Evolutionary conservation across 2,797 vertebrate species (phyloP).

Genomic region (Cyprinodon diabolis): DNA sequence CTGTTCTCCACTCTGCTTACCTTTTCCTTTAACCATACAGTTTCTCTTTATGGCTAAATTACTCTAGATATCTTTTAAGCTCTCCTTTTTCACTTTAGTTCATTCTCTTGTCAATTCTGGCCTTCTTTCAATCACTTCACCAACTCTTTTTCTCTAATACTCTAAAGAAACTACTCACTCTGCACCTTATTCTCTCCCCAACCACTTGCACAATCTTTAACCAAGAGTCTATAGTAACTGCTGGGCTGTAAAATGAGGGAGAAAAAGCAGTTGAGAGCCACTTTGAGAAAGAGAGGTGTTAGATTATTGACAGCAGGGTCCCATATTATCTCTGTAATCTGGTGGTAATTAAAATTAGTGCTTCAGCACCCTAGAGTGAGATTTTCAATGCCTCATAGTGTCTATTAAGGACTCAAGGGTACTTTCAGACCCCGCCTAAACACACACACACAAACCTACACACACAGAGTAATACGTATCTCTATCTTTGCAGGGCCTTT

Average conservation of each 20-base stretch:
- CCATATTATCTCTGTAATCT: constrained; percentile 85
- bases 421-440: constrained; percentile 44
- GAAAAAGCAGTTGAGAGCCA: constrained; percentile 54
- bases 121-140: constrained; percentile 75
- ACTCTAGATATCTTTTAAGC: constrained; percentile 72
- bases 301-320: constrained; percentile 77
- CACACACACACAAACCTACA: constrained; percentile 19
- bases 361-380: constrained; percentile 70
- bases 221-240: constrained; percentile 67
- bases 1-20: constrained; percentile 49
- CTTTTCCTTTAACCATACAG: constrained; percentile 62
- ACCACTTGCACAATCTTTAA: constrained; percentile 71
- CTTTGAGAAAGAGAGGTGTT: constrained; percentile 72
- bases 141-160: constrained; percentile 71
- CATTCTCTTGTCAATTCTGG: constrained; percentile 73
- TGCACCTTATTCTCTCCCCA: constrained; percentile 73
- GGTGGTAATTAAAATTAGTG: constrained; percentile 83
- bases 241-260: constrained; percentile 81
- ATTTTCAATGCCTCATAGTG: constrained; percentile 76
- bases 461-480: background rate
- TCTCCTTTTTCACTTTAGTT: constrained; percentile 72
- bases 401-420: constrained; percentile 67
- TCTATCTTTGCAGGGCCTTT: no score
- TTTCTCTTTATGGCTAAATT: constrained; percentile 74
- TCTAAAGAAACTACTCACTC: constrained; percentile 71